phyloP scores from a whole-genome alignment of 2,888 invertebrate genomes.

The Barypeithes pellucidus region DNA sequence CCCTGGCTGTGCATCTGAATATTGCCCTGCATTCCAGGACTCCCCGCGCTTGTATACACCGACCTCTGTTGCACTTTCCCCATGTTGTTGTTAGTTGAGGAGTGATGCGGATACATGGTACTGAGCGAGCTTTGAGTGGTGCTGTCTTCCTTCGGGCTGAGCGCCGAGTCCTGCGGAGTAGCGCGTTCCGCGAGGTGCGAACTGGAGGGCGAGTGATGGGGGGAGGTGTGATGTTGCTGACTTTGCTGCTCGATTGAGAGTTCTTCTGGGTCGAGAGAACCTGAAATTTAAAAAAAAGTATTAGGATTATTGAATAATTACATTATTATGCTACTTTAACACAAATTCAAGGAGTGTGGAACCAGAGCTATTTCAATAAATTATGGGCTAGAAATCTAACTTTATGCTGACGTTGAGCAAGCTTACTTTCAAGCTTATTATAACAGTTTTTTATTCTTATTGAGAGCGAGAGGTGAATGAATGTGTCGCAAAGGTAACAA shows the following conservation, averaged over 20 bases:
- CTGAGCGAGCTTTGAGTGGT: conserved; percentile 81
- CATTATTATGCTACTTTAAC: too few species aligned
- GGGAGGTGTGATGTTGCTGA: conserved; percentile 61
- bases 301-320: too few species aligned
- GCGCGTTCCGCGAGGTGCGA: conserved; percentile 73
- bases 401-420: conserved; percentile 4
- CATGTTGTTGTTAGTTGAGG: conserved; percentile 65
- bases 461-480: conserved; percentile 10
- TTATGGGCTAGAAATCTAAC: not conserved
- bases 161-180: conserved; percentile 72
- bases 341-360: too few species aligned
- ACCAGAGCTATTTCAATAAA: not conserved
- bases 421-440: conserved; percentile 4
- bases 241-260: conserved; percentile 79
- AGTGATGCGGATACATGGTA: conserved; percentile 72
- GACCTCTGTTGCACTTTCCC: conserved; percentile 67
- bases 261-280: conserved; percentile 87
- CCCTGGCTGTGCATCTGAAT: conserved; percentile 67
- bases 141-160: conserved; percentile 82
- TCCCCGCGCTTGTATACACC: conserved; percentile 82
- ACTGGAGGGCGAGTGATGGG: conserved; percentile 65
- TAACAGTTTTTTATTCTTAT: conserved; percentile 11
- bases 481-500: conserved; percentile 15
- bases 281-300: conserved; percentile 73
- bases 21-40: conserved; percentile 71